Base-by-base conservation (phyloP, 2,113 vertebrate species). In the Cavia porcellus region DNA sequence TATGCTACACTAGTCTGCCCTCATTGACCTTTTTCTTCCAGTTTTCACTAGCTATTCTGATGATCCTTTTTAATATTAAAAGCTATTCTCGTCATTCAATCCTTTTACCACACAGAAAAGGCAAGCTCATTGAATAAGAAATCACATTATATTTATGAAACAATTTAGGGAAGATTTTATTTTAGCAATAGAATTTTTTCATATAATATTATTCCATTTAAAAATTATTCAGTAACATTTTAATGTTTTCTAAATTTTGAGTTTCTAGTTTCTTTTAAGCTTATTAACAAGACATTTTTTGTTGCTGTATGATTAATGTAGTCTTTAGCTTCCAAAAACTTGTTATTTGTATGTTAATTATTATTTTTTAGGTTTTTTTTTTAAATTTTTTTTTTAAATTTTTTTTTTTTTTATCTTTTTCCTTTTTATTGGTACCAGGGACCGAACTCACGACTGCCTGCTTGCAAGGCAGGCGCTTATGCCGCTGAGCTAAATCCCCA, bases 1-100 rank as follows among this genome's bases (percentile, higher is more conserved):
- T 47, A 91, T 93, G 7, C 61, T 89, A 79, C 19, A 38, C 10
- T 89, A 70, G 20, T 77, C 52, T 92, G 6, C 5, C 1, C 15
- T 93, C 14, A 77, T 17, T 74, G 52, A 2, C 47, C 47, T 50
- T n/a, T 45, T 72, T 80, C 14, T 38, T 5, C 38, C 57, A 82
- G 2, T 83, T 87, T 83, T 87, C 24, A 66, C 28, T 62, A 42
- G 52, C 28, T 87, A 10, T 84, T 84, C n/a, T 86, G 12, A 85
- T 92, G 90, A 45, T 50, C 20, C 62, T 50, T 61, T 96, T 94
- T 81, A 75, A 35, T 89, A 7, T 94, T 89, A 80, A 28, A 79
- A 80, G 4, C 15, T 20, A 74, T 79, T 57, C 3, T 12, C 20
- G 62, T 32, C 20, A 5, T 90, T 85, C 11, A 84, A 24, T 8